These are phyloP conservation scores for Ecliptopera silaceata DNA, from an alignment of 2,888 invertebrate genomes.

Conservation along the genomic window DNA sequence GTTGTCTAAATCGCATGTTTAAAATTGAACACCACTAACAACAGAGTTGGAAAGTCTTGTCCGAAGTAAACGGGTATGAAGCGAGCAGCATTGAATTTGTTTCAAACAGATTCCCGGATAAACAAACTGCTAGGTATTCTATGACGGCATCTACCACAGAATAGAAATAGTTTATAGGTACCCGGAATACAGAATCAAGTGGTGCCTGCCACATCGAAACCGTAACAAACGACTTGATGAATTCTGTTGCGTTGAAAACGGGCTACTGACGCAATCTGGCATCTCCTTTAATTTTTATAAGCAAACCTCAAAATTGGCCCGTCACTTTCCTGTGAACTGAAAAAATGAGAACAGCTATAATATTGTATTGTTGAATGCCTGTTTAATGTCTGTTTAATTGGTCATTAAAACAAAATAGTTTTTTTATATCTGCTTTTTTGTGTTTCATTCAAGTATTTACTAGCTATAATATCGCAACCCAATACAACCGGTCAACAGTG, in stretches of 20 bases:
- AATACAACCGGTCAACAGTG: constrained; percentile 7
- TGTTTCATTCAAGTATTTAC: no score
- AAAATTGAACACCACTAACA: constrained; percentile 64
- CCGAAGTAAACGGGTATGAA: constrained; percentile 65
- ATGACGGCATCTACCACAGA: constrained; percentile 39
- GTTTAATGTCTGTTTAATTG: no score
- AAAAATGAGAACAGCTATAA: no score
- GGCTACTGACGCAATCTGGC: background rate
- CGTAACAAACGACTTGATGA: constrained; percentile 50
- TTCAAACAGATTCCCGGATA: constrained; percentile 60
- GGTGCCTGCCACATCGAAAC: constrained; percentile 44
- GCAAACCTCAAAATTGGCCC: no score
- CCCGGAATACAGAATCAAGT: constrained; percentile 52
- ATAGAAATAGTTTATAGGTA: constrained; percentile 53
- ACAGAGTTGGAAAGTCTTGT: constrained; percentile 56
- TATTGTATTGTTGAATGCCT: no score
- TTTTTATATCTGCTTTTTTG: no score
- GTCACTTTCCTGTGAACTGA: no score
- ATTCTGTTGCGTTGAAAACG: constrained; percentile 3
- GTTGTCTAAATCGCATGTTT: constrained; percentile 67
- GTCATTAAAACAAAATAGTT: no score
- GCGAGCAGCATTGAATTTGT: constrained; percentile 66
- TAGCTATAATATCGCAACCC: no score
- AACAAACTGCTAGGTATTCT: constrained; percentile 21
- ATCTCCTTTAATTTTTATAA: no score